These are phyloP conservation scores for Parus major DNA, from an alignment of 2,113 vertebrate genomes.

Conservation along the genomic window DNA sequence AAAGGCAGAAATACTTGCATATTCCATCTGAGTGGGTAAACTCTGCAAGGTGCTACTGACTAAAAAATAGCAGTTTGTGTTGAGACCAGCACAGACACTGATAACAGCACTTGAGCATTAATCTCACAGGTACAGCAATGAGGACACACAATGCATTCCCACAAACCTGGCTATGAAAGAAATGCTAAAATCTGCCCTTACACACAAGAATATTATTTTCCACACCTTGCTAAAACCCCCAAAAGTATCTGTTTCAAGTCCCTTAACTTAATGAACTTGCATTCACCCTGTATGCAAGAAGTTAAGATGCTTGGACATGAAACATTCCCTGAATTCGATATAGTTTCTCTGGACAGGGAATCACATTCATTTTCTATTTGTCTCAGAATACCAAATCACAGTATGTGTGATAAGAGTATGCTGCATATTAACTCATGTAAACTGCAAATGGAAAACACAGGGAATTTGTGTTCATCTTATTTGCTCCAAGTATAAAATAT, in stretches of 20 bases:
- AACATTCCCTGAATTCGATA: background rate
- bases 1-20: background rate
- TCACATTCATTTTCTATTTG: background rate
- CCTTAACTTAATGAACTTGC: background rate
- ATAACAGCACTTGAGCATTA: background rate
- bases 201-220: background rate
- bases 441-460: constrained; percentile 6
- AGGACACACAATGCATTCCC: background rate
- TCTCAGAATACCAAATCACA: constrained; percentile 3
- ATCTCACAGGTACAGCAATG: background rate
- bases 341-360: background rate
- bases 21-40: background rate
- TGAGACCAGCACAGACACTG: background rate
- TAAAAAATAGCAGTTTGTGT: background rate
- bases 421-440: background rate
- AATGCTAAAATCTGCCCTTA: background rate
- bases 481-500: background rate
- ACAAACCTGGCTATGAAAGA: background rate
- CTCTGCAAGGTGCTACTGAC: background rate
- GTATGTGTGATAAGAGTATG: background rate
- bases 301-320: background rate
- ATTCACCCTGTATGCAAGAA: background rate
- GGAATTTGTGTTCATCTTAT: constrained; percentile 4
- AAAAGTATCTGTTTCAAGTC: background rate
- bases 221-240: background rate